A percentile compares a stretch with the other conserved stretches of the same genome.
Conservation (phyloP, 1,140 invertebrate species). For the Thalassaphorura encarpata region DNA sequence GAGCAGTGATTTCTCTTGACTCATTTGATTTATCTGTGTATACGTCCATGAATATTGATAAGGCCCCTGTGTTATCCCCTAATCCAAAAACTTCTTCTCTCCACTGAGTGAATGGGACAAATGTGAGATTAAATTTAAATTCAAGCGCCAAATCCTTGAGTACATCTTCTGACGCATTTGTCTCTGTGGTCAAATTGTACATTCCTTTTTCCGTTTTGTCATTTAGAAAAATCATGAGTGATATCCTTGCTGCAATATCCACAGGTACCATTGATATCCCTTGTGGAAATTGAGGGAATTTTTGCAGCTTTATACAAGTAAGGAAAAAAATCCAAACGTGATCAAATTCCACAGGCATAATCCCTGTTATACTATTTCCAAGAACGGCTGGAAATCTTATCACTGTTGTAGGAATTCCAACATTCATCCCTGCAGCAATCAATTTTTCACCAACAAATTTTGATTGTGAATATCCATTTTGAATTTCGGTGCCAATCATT, state of each 20-base stretch:
- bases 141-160: background rate
- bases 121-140: background rate
- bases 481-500: background rate
- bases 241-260: background rate
- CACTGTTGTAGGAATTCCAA: background rate
- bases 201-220: background rate
- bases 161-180: background rate
- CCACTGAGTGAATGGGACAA: conserved; percentile 4
- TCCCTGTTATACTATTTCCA: conserved; percentile 1
- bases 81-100: background rate
- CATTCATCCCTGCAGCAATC: background rate
- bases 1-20: background rate
- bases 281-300: background rate
- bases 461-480: background rate
- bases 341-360: background rate
- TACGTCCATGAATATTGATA: background rate
- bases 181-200: conserved; percentile 1
- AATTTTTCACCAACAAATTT: conserved; percentile 3
- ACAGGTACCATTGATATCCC: background rate
- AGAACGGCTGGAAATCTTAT: background rate
- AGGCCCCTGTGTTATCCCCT: background rate
- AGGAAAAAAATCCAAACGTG: background rate
- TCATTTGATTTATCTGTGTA: background rate
- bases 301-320: background rate
- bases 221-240: background rate